These are phyloP conservation scores for Eupithecia insigniata DNA, from an alignment of 2,888 invertebrate genomes.

Conservation along the genomic window DNA sequence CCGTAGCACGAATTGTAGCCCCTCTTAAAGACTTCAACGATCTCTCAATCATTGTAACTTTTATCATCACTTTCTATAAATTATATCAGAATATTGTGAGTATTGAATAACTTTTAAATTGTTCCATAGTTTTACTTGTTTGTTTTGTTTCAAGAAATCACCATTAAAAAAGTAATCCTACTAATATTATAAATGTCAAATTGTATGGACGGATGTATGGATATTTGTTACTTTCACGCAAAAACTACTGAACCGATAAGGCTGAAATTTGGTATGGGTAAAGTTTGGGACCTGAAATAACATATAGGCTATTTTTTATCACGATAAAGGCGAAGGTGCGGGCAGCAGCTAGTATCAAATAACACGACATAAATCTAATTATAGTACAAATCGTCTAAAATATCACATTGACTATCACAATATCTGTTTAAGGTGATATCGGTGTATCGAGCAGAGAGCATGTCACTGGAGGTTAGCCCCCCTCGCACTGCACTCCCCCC, in stretches of 20 bases:
- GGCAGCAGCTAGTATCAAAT: too few relatives aligned
- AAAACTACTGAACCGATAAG: too few relatives aligned
- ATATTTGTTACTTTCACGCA: too few relatives aligned
- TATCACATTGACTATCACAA: conserved; percentile 28
- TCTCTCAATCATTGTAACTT: not conserved
- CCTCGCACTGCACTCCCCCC: conserved; percentile 42
- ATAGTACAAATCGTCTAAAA: conserved; percentile 10
- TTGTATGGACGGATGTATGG: too few relatives aligned
- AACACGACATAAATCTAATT: not conserved
- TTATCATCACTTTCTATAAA: not conserved
- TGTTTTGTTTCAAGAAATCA: not conserved
- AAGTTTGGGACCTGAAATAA: too few relatives aligned
- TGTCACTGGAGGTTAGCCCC: conserved; percentile 72
- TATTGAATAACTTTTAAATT: not conserved
- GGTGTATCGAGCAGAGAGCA: conserved; percentile 59
- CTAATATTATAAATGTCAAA: too few relatives aligned
- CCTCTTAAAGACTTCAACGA: conserved; percentile 21
- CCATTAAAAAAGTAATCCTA: not conserved
- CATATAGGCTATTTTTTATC: too few relatives aligned
- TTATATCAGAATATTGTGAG: not conserved
- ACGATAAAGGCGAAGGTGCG: too few relatives aligned
- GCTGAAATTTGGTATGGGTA: too few relatives aligned
- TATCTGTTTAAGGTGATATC: conserved; percentile 43
- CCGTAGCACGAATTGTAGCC: conserved; percentile 4
- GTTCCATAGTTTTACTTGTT: not conserved